A percentile compares a stretch with the other conserved stretches of the same genome.
Evolutionary conservation across 1,140 invertebrate genomes (phyloP).

Genomic region (Papilio dardanus): DNA sequence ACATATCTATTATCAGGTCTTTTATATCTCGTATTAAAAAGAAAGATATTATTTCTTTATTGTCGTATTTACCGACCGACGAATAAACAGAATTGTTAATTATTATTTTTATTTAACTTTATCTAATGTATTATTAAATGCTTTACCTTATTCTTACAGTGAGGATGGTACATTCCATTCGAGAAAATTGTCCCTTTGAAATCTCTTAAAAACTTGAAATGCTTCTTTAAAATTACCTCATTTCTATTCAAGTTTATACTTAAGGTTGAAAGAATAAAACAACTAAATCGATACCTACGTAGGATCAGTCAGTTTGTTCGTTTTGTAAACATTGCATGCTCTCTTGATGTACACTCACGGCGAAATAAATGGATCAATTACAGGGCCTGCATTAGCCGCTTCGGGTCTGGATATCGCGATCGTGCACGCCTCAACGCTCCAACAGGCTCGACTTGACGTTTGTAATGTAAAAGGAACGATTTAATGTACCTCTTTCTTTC

Average conservation of each 20-base stretch:
- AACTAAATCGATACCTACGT: not conserved
- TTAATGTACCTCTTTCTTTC: constrained; percentile 11
- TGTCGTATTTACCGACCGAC: not conserved
- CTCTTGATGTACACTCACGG: constrained; percentile 28
- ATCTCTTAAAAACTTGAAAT: not conserved
- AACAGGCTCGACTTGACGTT: constrained; percentile 14
- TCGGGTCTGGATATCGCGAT: constrained; percentile 14
- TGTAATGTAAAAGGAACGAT: constrained; percentile 12
- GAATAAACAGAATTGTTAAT: not conserved
- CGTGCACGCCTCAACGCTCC: constrained; percentile 12
- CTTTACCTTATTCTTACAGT: too few species aligned
- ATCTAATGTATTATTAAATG: too few species aligned
- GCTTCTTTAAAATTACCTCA: not conserved
- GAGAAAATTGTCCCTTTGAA: too few species aligned
- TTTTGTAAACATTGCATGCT: constrained; percentile 14
- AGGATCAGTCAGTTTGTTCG: constrained; percentile 4
- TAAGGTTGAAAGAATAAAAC: not conserved
- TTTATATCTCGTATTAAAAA: not conserved
- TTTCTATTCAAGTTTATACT: not conserved
- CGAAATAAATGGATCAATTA: constrained; percentile 33
- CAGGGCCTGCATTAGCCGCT: constrained; percentile 28
- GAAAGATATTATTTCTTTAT: not conserved
- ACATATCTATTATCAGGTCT: constrained; percentile 12
- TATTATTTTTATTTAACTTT: not conserved
- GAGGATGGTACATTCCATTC: too few species aligned